Evolutionary conservation across 2,797 vertebrate genomes (phyloP), one percentile per base, ranked within the genome.

Genomic region (Knipowitschia caucasica): DNA sequence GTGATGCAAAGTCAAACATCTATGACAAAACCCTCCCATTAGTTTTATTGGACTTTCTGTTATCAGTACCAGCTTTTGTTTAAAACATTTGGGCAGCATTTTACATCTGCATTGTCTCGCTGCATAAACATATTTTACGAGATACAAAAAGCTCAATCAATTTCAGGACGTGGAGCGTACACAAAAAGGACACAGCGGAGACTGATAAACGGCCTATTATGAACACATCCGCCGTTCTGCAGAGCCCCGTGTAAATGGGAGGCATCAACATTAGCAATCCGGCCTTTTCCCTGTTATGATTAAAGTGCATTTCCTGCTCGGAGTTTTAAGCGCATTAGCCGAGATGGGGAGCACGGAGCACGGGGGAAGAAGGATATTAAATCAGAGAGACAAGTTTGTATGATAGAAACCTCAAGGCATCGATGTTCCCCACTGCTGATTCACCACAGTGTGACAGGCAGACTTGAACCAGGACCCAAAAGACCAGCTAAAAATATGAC

Each of bases 291-390:
- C 65, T 49, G 53, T 25, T 53, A 40, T 6, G 63, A 69, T 68
- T 62, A 69, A 80, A 68, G 67, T 39, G 56, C 59, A 67, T 62
- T 83, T 86, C 78, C 74, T 78, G 51, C 43, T 67, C 40, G 21
- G 20, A 50, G 55, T 74, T 75, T 69, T 62, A 67, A 75, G 65
- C 49, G 62, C 69, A 80, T 81, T 81, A 80, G 61, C 44, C 55
- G 62, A 70, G 55, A 73, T 53, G 67, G 79, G 76, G 64, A 80
- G 79, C 70, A 84, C 71, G 75, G 79, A 76, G 53, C 73, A 73
- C 64, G 75, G 56, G 76, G 83, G 81, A 86, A 84, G 67, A 74
- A 71, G 79, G 81, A 83, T 82, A 87, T 86, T 79, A 65, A 83
- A 86, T 79, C 72, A 79, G 73, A 62, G 56, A 65, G 65, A 85